Base-by-base conservation (phyloP, 2,113 vertebrate genomes). In the Stigmatopora argus region DNA sequence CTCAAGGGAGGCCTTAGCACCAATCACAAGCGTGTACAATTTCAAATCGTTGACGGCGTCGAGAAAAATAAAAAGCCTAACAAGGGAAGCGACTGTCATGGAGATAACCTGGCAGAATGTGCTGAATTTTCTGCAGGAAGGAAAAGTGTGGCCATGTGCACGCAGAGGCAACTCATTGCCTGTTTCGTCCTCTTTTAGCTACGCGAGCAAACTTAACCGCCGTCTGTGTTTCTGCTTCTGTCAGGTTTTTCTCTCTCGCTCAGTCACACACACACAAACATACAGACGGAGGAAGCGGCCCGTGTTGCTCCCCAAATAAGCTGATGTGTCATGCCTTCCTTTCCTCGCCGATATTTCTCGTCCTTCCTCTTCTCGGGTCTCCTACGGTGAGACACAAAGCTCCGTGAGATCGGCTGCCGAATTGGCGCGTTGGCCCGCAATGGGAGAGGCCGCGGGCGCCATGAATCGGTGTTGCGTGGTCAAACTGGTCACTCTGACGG, bases 261-360 rank as follows among this genome's bases (percentile, higher is more conserved):
- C 7, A 10, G 4, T 3, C 7, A 31, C 48, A 31, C 53, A 17
- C 26, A 56, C 53, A 56, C 53, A 55, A 5, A 18, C 48, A 8
- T 7, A 19, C n/a, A 4, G 23, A 56, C 11, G 73, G 56, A 85
- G 88, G 89, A 90, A 90, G 74, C 72, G 64, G 53, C 23, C 80
- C 62, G 63, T 78, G 76, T 45, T 3, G 10, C 71, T 71, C 87
- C 76, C 75, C 56, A 85, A 85, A 82, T 88, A 94, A 93, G 82
- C 78, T 92, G 91, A 91, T 89, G 78, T 89, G 90, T 92, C 70
- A 91, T 93, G 90, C 89, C 89, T 93, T 93, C 86, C 90, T 89
- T 85, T 90, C 65, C 47, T 70, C 49, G 31, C 38, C 5, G 82
- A 89, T 89, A 91, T 92, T 93, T 92, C 86, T 80, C 81, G 72